These are phyloP conservation scores for Muraenolepis orangiensis DNA, from an alignment of 2,797 vertebrate species.

Conservation along the genomic window DNA sequence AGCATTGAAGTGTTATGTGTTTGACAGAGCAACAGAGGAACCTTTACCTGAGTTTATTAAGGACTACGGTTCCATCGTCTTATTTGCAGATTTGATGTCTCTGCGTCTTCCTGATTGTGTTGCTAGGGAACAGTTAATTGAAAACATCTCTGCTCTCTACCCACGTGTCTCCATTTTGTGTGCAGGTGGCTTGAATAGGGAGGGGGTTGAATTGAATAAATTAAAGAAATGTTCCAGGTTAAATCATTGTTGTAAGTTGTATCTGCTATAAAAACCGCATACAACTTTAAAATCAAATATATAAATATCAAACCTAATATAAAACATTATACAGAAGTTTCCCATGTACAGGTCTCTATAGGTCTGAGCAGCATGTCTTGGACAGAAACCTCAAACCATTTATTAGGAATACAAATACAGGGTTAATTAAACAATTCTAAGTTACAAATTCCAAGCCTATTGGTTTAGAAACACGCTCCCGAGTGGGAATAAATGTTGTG, in stretches of 20 bases:
- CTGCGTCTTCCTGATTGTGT: constrained; percentile 33
- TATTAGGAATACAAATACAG: background rate
- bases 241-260: background rate
- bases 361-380: background rate
- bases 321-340: background rate
- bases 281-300: background rate
- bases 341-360: background rate
- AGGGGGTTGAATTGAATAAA: background rate
- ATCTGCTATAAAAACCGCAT: background rate
- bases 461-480: background rate
- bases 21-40: background rate
- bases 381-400: background rate
- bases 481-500: background rate
- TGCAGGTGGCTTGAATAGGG: constrained; percentile 25
- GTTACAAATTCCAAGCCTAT: background rate
- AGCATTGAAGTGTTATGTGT: background rate
- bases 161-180: constrained; percentile 11
- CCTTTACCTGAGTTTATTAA: constrained; percentile 1
- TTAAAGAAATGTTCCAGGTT: too few relatives aligned
- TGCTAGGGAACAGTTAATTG: constrained; percentile 53
- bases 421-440: background rate
- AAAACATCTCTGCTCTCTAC: constrained; percentile 20
- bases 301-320: background rate
- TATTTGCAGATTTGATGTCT: constrained; percentile 32
- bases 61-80: constrained; percentile 21